phyloP scores from a whole-genome alignment of 2,888 invertebrate genomes.

The Nomada fucata region DNA sequence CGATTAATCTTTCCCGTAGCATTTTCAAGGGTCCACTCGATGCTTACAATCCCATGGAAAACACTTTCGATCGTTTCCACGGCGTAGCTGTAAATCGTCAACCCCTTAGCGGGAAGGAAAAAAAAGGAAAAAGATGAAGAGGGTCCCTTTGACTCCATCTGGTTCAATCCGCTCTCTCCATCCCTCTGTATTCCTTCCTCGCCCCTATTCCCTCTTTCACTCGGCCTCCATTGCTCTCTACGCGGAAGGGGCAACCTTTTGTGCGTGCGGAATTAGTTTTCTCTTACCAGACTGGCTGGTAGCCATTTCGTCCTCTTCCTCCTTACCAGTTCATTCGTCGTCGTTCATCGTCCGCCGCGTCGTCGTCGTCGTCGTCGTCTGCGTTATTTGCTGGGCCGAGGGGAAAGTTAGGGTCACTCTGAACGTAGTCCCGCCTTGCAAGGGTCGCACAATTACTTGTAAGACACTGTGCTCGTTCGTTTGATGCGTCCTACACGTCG shows the following conservation, averaged over 20 bases:
- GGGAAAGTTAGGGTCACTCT: constrained; percentile 42
- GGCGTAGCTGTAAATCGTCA: constrained; percentile 38
- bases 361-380: constrained; percentile 16
- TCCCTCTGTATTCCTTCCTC: constrained; percentile 42
- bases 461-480: constrained; percentile 5
- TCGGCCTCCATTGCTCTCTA: constrained; percentile 40
- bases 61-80: constrained; percentile 46
- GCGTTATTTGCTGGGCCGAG: constrained; percentile 64
- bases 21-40: constrained; percentile 33
- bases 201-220: constrained; percentile 34
- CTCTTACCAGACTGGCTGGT: constrained; percentile 52
- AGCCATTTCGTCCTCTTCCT: constrained; percentile 58
- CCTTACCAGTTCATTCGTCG: constrained; percentile 48
- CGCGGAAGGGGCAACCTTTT: constrained; percentile 66
- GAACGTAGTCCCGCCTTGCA: constrained; percentile 1
- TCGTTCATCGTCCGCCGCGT: constrained; percentile 16
- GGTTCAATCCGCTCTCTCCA: constrained; percentile 46
- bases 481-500: neutral
- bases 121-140: neutral
- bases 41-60: constrained; percentile 32
- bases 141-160: constrained; percentile 44
- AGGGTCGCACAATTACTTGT: neutral
- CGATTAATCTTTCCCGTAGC: constrained; percentile 50
- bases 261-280: constrained; percentile 73
- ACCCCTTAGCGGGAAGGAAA: neutral